Base-by-base conservation (phyloP, 2,888 invertebrate genomes). In the Phengaris alcon region DNA sequence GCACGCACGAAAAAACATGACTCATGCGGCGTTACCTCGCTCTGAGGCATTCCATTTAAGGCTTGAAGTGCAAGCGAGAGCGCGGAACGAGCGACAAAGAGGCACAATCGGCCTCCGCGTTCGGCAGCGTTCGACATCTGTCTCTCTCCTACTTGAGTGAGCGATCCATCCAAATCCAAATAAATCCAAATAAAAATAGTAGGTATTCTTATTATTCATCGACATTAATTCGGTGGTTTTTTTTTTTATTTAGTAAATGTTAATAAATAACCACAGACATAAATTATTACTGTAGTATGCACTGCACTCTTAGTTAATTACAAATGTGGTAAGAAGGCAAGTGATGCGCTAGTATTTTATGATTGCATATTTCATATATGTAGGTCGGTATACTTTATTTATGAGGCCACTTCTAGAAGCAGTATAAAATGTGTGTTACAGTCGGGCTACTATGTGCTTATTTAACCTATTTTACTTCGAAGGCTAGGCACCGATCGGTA, bases 401-500 rank as follows among this genome's bases (percentile, higher is more conserved):
- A 70, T 48, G 15, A 52, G 72, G 52, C 52, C 15, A 72, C 54
- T 52, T 35, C 54, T 54, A 72, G 35, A 54, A 72, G 72, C 72
- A 35, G 52, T 72, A 70, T 12, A 54, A 72, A 52, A 35, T 54
- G 54, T 72, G 72, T 35, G 35, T n/a, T 54, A 12, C 46, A 68
- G 46, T 48, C 35, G 48, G 51, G 51, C 72, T 54, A 52, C 22
- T 70, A 35, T 12, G 52, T 54, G 72, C 72, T 72, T 72, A 72
- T 52, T 10, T 35, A 64, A 54, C 52, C 52, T 72, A 72, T 52
- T 12, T 77, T 70, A 77, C 82, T 79, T 80, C 77, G 80, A 84
- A 88, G 87, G 87, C 87, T 85, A 88, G 88, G 89, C 89, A 89
- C 87, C 87, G 82, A 84, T 84, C 82, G 87, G 87, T 83, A 83